Percentiles rank a stretch among this genome's conserved stretches.
Evolutionary conservation across 2,797 vertebrate genomes (phyloP).

Genomic region (Hozukius guyotensis): DNA sequence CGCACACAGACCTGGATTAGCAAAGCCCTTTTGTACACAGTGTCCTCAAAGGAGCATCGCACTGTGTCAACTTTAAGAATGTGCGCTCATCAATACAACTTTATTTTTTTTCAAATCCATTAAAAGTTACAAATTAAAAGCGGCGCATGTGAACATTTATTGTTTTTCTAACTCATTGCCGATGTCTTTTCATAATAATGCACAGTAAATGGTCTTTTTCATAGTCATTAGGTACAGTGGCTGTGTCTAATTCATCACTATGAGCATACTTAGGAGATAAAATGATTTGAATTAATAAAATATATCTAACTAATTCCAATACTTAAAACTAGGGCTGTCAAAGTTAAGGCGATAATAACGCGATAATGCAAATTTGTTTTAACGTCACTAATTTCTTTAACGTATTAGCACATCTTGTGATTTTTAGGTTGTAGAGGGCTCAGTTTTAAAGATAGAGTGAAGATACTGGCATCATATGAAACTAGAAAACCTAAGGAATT

Average conservation of each 20-base stretch:
- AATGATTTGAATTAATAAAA: conserved; percentile 37
- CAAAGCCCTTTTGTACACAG: conserved; percentile 23
- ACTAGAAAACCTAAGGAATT: no score
- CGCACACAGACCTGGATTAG: conserved; percentile 36
- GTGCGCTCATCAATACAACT: conserved; percentile 7
- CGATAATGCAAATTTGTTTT: no score
- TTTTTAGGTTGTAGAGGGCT: no score
- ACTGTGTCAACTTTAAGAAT: conserved; percentile 9
- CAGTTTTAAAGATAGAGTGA: no score
- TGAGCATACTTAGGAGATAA: conserved; percentile 28
- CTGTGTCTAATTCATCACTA: conserved; percentile 46
- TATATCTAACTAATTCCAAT: conserved; percentile 29
- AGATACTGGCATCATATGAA: no score
- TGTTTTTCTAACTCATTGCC: conserved; percentile 50
- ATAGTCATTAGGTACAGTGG: conserved; percentile 42
- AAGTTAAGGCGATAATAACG: no score
- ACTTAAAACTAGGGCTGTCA: conserved; percentile 19
- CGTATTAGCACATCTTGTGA: no score
- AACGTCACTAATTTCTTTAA: no score
- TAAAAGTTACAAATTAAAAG: conserved; percentile 33
- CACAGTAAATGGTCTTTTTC: conserved; percentile 45
- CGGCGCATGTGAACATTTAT: conserved; percentile 4
- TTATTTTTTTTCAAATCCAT: conserved; percentile 31
- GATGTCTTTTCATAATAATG: conserved; percentile 43
- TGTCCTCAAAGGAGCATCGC: conserved; percentile 1